Evolutionary conservation across 2,888 invertebrate genomes (phyloP), one percentile per base, ranked within the genome.

Genomic region (Agriopis leucophaearia): DNA sequence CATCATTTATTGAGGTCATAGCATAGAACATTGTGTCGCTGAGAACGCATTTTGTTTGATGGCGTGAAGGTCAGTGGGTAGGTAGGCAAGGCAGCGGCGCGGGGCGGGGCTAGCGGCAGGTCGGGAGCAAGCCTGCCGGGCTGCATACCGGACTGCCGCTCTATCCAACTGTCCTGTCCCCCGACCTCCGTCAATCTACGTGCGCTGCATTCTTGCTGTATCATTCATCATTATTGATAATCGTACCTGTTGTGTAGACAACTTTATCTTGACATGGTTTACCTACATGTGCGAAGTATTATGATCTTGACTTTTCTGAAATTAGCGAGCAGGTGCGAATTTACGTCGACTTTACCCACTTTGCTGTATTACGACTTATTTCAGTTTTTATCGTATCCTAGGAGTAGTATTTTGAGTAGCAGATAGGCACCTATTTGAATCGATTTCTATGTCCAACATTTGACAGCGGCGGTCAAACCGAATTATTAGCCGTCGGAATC

Each of bases 41-140:
- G 84, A 84, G 87, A 87, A 82, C 79, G 81, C 77, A 82, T 83
- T 85, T 85, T 81, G 78, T 85, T 85, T 81, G 78, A 78, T 81
- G 78, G 72, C 77, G 78, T 70, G 80, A 83, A 86, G 86, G 88
- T 83, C 82, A 83, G 78, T 78, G 75, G 76, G 76, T 72, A 78
- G 71, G 74, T 64, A 65, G 57, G 47, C 62, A 48, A 64, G 62
- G 63, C 36, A 51, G 71, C 60, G 40, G 70, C 56, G 54, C 57
- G 68, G 69, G 16, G 71, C 66, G 65, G 71, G 56, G 70, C 69
- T 16, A 69, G 72, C 66, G 64, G 59, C 66, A 59, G 47, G 36
- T 36, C 69, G 55, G 60, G 65, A 64, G 64, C 63, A 15, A 55
- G 63, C 59, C 66, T 68, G 73, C 38, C 64, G 68, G 63, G 75